phyloP scores from a whole-genome alignment of 2,113 vertebrate species.

The Oceanites oceanicus region DNA sequence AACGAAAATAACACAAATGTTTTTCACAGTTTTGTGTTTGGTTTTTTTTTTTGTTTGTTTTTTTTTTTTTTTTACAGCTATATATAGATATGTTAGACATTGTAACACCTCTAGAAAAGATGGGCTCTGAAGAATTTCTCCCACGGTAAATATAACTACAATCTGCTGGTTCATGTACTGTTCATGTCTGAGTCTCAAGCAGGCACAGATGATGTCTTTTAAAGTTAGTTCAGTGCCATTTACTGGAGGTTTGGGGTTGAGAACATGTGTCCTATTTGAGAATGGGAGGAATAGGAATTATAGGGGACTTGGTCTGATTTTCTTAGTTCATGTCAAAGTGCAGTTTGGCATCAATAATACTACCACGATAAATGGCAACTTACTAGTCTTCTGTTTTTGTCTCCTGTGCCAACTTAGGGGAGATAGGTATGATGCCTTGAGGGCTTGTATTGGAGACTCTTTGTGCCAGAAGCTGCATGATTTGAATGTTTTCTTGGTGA shows the following conservation, averaged over 20 bases:
- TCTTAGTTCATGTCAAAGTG: background rate
- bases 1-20: background rate
- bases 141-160: constrained; percentile 77
- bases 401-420: constrained; percentile 69
- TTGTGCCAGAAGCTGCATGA: constrained; percentile 88
- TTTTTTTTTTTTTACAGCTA: constrained; percentile 75
- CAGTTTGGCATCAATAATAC: background rate
- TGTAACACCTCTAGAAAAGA: constrained; percentile 79
- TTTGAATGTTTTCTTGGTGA: constrained; percentile 92
- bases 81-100: constrained; percentile 90
- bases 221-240: background rate
- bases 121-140: constrained; percentile 84
- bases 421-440: constrained; percentile 91
- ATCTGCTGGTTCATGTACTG: background rate
- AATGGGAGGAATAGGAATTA: background rate
- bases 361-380: background rate
- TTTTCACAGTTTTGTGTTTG: background rate
- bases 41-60: background rate
- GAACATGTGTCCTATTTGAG: background rate
- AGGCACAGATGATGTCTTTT: background rate
- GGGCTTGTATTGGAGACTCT: constrained; percentile 89
- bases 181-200: background rate
- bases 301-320: background rate
- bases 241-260: background rate
- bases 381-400: background rate